A percentile compares a stretch with the other conserved stretches of the same genome.
These are phyloP conservation scores for Listronotus oregonensis DNA, from an alignment of 1,140 invertebrate species.

Conservation along the genomic window DNA sequence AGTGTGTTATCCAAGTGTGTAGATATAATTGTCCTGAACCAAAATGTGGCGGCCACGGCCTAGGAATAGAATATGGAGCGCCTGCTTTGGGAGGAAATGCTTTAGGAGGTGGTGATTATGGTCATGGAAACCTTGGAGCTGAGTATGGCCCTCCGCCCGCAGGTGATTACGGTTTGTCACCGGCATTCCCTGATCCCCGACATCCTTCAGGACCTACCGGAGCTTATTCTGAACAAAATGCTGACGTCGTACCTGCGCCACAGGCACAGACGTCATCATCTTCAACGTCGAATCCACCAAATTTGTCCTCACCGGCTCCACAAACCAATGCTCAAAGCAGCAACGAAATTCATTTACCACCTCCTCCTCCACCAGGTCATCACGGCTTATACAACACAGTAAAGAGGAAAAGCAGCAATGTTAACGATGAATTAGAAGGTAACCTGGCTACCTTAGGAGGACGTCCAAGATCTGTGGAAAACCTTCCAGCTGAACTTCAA, in stretches of 20 bases:
- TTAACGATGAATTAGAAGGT: slow-evolving; percentile 72
- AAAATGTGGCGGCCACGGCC: slow-evolving; percentile 74
- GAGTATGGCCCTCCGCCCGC: slow-evolving; percentile 73
- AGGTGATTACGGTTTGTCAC: slow-evolving; percentile 73
- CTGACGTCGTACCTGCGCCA: slow-evolving; percentile 77
- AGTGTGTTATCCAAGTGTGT: slow-evolving; percentile 94
- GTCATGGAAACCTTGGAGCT: slow-evolving; percentile 65
- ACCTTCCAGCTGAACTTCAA: slow-evolving; percentile 71
- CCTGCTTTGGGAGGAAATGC: slow-evolving; percentile 65
- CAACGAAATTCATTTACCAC: slow-evolving; percentile 74
- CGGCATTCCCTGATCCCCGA: slow-evolving; percentile 79
- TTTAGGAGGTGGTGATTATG: slow-evolving; percentile 67
- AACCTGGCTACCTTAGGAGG: slow-evolving; percentile 82
- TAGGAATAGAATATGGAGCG: slow-evolving; percentile 69
- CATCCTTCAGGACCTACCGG: slow-evolving; percentile 80
- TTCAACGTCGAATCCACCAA: slow-evolving; percentile 68
- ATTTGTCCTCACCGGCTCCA: slow-evolving; percentile 68
- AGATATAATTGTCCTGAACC: slow-evolving; percentile 91
- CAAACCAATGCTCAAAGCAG: slow-evolving; percentile 52
- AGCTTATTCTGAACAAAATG: slow-evolving; percentile 80
- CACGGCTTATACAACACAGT: slow-evolving; percentile 78
- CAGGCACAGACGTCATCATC: slow-evolving; percentile 72
- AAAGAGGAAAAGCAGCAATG: slow-evolving; percentile 73
- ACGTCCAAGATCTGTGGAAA: slow-evolving; percentile 80
- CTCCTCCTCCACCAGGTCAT: slow-evolving; percentile 79